Evolutionary conservation across 2,797 vertebrate species (phyloP).

Genomic region (Tapirus indicus): DNA sequence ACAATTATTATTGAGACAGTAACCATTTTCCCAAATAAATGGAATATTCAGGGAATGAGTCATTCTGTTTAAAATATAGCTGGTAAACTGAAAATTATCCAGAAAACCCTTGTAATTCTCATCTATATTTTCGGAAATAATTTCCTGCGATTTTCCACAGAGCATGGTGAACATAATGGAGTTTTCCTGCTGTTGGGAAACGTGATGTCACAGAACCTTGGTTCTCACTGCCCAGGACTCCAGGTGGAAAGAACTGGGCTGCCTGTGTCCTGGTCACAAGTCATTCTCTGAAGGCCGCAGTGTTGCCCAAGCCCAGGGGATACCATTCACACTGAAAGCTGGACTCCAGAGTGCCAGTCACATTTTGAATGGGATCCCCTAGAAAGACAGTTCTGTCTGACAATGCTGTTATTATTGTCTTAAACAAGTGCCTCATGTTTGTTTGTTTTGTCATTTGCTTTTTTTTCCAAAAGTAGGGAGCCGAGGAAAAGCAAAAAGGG

Average conservation of each 20-base stretch:
- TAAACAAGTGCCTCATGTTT: neutral
- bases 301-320: neutral
- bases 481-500: neutral
- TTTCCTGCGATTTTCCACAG: neutral
- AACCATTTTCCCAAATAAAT: slow-evolving; percentile 34
- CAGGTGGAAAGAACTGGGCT: neutral
- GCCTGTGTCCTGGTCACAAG: neutral
- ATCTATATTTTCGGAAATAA: slow-evolving; percentile 3
- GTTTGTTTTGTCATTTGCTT: neutral
- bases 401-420: neutral
- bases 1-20: slow-evolving; percentile 49
- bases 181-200: neutral
- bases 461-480: neutral
- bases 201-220: neutral
- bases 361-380: neutral
- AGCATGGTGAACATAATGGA: neutral
- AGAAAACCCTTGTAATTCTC: slow-evolving; percentile 37
- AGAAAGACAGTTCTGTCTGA: neutral
- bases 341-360: neutral
- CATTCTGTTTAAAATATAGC: slow-evolving; percentile 35
- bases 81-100: slow-evolving; percentile 46
- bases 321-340: neutral
- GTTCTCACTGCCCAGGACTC: neutral
- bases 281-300: neutral
- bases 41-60: slow-evolving; percentile 46